Percentiles rank a stretch among this genome's conserved stretches.
phyloP scores from a whole-genome alignment of 2,888 invertebrate genomes.

The Sarcophaga carnaria region DNA sequence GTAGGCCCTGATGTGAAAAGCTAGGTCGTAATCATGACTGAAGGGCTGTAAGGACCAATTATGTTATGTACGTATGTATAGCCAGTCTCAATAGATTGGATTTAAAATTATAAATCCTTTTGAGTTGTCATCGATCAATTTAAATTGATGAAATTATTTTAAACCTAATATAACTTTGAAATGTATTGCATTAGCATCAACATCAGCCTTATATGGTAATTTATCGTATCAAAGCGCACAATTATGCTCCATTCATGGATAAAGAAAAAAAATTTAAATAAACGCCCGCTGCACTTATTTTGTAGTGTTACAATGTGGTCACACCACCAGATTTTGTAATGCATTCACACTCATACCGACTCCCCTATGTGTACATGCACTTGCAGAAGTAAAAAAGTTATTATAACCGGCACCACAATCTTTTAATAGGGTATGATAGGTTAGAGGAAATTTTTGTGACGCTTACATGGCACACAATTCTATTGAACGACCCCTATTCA shows the following conservation, averaged over 20 bases:
- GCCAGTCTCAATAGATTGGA: too few species aligned
- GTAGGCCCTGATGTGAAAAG: too few species aligned
- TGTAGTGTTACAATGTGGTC: constrained; percentile 48
- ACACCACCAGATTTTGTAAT: constrained; percentile 28
- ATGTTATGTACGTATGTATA: too few species aligned
- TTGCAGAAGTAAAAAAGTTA: constrained; percentile 18
- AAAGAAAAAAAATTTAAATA: background rate
- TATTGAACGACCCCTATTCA: too few species aligned
- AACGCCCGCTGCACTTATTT: background rate
- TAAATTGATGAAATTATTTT: background rate
- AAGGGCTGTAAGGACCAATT: too few species aligned
- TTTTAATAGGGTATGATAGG: too few species aligned
- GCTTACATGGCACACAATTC: too few species aligned
- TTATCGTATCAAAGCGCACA: background rate
- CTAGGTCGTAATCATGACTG: too few species aligned
- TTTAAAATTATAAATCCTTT: too few species aligned
- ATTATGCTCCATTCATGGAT: background rate
- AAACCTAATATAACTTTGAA: background rate
- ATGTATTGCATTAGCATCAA: background rate
- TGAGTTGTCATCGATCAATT: too few species aligned
- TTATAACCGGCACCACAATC: background rate
- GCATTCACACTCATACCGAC: background rate
- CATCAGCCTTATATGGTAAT: background rate
- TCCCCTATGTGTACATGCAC: background rate
- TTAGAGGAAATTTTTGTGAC: too few species aligned